These are phyloP conservation scores for Agrochola macilenta DNA, from an alignment of 2,888 invertebrate species.

Conservation along the genomic window DNA sequence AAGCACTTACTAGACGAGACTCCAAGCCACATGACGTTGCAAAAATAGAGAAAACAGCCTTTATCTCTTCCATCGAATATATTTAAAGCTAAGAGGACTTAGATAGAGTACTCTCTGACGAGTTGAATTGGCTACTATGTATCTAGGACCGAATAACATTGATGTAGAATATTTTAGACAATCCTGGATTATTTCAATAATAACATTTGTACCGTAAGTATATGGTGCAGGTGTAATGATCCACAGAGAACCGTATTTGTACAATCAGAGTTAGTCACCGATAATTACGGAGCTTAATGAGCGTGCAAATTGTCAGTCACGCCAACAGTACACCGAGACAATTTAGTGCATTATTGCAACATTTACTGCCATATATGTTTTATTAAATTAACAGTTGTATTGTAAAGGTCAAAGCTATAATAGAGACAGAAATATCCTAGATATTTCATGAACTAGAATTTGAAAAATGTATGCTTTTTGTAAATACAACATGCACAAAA, in stretches of 20 bases:
- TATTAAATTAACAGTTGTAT: conserved; percentile 51
- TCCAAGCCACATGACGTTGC: conserved; percentile 29
- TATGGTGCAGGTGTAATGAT: conserved; percentile 46
- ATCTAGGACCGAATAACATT: conserved; percentile 32
- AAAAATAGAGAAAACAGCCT: conserved; percentile 29
- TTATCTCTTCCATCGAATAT: conserved; percentile 52
- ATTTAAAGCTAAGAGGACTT: conserved; percentile 38
- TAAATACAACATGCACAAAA: conserved; percentile 18
- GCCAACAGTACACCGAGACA: conserved; percentile 37
- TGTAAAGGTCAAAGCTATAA: conserved; percentile 47
- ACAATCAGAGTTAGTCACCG: conserved; percentile 52
- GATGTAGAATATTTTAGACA: not conserved
- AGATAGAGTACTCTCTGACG: conserved; percentile 15
- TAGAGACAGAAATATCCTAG: conserved; percentile 14
- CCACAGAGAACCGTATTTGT: conserved; percentile 40
- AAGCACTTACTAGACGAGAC: conserved; percentile 15
- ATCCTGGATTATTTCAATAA: conserved; percentile 9
- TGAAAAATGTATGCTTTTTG: not conserved
- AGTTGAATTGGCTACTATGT: conserved; percentile 3
- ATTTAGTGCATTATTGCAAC: conserved; percentile 55
- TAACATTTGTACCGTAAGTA: conserved; percentile 8
- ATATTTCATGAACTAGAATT: conserved; percentile 5
- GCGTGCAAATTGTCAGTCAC: conserved; percentile 57
- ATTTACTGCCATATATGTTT: conserved; percentile 47
- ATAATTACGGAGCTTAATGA: conserved; percentile 56